phyloP scores from a whole-genome alignment of 2,888 invertebrate genomes.

The Syrista parreyssii region DNA sequence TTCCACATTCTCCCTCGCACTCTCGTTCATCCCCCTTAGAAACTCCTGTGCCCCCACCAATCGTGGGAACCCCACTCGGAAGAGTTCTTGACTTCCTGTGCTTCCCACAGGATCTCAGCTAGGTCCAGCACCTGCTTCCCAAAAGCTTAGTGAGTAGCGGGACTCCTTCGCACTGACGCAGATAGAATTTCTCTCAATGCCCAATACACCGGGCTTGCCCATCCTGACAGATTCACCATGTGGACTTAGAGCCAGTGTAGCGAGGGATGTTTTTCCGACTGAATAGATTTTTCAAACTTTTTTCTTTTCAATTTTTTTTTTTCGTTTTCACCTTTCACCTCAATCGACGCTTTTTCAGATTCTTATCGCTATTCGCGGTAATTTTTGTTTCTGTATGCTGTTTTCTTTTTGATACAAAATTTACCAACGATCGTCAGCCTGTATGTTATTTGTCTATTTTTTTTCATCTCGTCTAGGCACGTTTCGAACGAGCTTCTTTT shows the following conservation, averaged over 20 bases:
- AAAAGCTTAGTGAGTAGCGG: constrained; percentile 39
- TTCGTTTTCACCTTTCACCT: background rate
- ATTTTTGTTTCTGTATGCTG: background rate
- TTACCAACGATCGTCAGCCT: background rate
- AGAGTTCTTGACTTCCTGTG: constrained; percentile 66
- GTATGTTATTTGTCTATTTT: background rate
- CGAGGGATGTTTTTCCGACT: background rate
- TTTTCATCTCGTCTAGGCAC: background rate
- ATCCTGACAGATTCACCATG: background rate
- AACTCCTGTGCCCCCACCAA: constrained; percentile 48
- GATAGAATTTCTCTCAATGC: background rate
- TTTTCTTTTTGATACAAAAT: background rate
- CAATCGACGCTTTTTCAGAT: background rate
- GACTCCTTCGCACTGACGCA: constrained; percentile 25
- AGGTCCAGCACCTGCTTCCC: constrained; percentile 58
- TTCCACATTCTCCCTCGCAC: constrained; percentile 26
- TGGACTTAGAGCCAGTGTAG: background rate
- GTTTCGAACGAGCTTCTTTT: background rate
- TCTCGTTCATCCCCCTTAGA: constrained; percentile 21
- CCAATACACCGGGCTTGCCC: background rate
- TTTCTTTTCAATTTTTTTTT: background rate
- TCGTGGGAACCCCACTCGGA: constrained; percentile 65
- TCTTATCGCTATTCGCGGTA: background rate
- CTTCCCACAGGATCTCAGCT: constrained; percentile 63
- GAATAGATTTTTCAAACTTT: background rate